phyloP scores from a whole-genome alignment of 1,140 invertebrate genomes.

The Rhyacophila brunnea region DNA sequence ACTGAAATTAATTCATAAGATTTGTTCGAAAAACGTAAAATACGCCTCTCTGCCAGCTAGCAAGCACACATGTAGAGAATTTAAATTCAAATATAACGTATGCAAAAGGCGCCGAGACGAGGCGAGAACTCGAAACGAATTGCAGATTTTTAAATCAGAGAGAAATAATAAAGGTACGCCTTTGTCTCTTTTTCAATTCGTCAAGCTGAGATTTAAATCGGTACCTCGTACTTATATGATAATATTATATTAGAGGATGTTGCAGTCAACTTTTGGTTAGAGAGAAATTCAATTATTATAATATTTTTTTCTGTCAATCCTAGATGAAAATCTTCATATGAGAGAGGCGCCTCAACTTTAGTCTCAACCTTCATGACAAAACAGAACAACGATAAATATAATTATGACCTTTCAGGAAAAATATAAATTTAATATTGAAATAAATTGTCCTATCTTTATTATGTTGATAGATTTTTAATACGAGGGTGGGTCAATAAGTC shows the following conservation, averaged over 20 bases:
- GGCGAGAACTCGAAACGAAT: neutral
- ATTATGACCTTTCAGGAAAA: too few relatives aligned
- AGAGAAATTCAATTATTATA: too few relatives aligned
- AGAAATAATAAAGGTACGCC: neutral
- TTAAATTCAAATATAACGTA: conserved; percentile 30
- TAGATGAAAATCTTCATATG: too few relatives aligned
- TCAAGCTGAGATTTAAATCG: conserved; percentile 24
- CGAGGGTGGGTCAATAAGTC: too few relatives aligned
- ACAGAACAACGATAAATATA: too few relatives aligned
- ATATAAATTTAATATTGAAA: too few relatives aligned
- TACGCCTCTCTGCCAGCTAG: conserved; percentile 1
- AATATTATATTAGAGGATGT: neutral
- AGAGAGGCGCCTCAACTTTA: too few relatives aligned
- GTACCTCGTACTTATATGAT: conserved; percentile 18
- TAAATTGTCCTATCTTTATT: too few relatives aligned
- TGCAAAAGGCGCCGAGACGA: conserved; percentile 10
- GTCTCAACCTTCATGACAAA: too few relatives aligned
- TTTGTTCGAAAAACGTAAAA: conserved; percentile 6
- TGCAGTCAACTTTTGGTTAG: too few relatives aligned
- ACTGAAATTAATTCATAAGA: conserved; percentile 15
- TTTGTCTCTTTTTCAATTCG: conserved; percentile 26
- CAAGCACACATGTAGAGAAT: conserved; percentile 17
- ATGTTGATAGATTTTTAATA: too few relatives aligned
- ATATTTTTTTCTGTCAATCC: too few relatives aligned
- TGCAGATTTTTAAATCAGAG: conserved; percentile 21